A percentile compares a stretch with the other conserved stretches of the same genome.
Conservation (phyloP, 2,797 vertebrate genomes). For the Choloepus didactylus region DNA sequence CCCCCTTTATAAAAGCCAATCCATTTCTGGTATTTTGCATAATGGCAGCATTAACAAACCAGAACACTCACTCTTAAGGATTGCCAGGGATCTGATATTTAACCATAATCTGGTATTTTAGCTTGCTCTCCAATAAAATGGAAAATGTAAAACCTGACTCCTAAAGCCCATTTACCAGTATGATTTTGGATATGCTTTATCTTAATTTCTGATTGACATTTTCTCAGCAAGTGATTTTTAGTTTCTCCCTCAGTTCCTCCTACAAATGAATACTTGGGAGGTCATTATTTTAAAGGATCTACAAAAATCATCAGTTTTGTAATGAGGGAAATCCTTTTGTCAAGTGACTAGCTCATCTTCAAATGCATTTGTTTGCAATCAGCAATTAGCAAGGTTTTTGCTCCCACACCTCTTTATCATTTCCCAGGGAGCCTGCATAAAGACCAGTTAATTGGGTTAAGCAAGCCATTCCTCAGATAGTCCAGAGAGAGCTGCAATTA, state of each 20-base stretch:
- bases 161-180: background rate
- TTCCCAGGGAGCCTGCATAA: background rate
- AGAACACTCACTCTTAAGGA: constrained; percentile 25
- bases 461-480: background rate
- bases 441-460: constrained; percentile 8
- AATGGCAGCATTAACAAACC: no score
- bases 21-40: no score
- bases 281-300: constrained; percentile 20
- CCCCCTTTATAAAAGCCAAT: no score
- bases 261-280: constrained; percentile 27
- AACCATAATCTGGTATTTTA: constrained; percentile 13
- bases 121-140: background rate
- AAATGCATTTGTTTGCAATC: constrained; percentile 14
- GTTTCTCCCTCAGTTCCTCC: background rate
- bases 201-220: constrained; percentile 39
- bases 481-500: background rate
- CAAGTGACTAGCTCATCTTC: background rate
- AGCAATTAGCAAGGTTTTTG: constrained; percentile 30
- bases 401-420: background rate
- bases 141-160: background rate
- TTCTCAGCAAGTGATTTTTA: background rate
- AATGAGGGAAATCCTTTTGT: constrained; percentile 50
- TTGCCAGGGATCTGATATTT: background rate
- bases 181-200: background rate
- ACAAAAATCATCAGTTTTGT: background rate